Evolutionary conservation across 1,140 invertebrate species (phyloP), one percentile per base, ranked within the genome.

Genomic region (Bombus pyrosoma): DNA sequence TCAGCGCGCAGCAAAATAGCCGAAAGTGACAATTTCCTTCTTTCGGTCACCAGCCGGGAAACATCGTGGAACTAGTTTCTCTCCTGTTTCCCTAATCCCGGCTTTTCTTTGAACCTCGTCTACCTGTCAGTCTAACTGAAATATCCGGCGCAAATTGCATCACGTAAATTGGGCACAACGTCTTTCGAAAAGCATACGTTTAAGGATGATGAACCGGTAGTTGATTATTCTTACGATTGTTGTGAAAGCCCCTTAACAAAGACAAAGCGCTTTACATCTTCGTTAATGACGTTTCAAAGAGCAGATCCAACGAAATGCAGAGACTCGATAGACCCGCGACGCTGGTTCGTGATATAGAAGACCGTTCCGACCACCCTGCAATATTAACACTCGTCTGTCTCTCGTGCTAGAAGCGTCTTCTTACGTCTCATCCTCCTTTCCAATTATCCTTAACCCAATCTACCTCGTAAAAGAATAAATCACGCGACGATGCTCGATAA

Each of bases 1-100:
- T 43, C 81, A 53, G 41, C 81, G 72, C 39, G 41, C 41, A 37
- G 34, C 28, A 83, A 83, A 83, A 83, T n/a, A 32, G 43, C 73
- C 41, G 34, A 77, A 77, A 68, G 81, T 83, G 81, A 83, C 81
- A 68, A 83, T 83, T 76, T 76, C 72, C 72, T 76, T 2, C 41
- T 68, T 76, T 83, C 41, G 72, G 81, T 53, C 81, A 76, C 81
- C 72, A 74, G 39, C 69, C 39, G 41, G 37, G 41, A 74, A 62
- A 82, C 57, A 74, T 37, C 5, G 75, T 66, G 41, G 1, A 66
- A 43, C 81, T 75, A 75, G 25, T 75, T 66, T 34, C 41, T 13
- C 39, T 22, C 15, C 66, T n/a, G 41, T 34, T 53, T 47, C 59
- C 72, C 53, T 37, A 41, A 78, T 41, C 34, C n/a, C 28, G 5